Evolutionary conservation across 2,113 vertebrate species (phyloP).

Genomic region (Oncorhynchus mykiss): DNA sequence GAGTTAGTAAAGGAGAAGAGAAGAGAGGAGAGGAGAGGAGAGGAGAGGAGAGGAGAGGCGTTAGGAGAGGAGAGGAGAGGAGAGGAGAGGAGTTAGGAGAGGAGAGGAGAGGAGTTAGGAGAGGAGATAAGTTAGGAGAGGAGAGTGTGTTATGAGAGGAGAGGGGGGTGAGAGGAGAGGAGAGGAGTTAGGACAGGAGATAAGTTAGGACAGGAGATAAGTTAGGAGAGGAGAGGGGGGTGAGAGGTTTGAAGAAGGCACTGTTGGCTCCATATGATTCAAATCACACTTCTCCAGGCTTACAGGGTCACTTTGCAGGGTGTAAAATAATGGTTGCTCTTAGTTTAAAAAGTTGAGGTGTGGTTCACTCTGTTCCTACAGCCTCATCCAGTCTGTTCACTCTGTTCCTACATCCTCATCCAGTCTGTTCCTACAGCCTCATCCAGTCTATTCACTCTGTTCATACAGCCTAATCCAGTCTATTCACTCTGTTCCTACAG

Average conservation of each 20-base stretch:
- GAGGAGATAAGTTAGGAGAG: background rate
- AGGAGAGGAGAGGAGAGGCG: too few species aligned
- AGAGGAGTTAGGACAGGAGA: background rate
- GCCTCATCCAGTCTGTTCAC: too few species aligned
- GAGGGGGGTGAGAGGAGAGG: background rate
- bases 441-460: too few species aligned
- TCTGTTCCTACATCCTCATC: too few species aligned
- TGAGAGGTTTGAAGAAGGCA: background rate
- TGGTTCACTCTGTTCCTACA: too few species aligned
- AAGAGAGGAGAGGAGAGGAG: too few species aligned
- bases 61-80: background rate
- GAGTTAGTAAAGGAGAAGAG: too few species aligned
- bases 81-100: background rate
- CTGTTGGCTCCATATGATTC: conserved; percentile 23
- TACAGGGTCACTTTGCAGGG: conserved; percentile 20
- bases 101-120: background rate
- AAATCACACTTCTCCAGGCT: background rate
- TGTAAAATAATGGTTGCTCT: background rate
- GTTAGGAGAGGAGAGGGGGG: background rate
- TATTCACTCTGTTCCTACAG: too few species aligned
- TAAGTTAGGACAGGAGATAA: too few species aligned
- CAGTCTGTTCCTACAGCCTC: too few species aligned
- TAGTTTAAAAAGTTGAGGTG: background rate
- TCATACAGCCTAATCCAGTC: too few species aligned
- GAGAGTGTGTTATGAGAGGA: background rate